These are phyloP conservation scores for Hoplodrina blanda DNA, from an alignment of 2,888 invertebrate species.

Conservation along the genomic window DNA sequence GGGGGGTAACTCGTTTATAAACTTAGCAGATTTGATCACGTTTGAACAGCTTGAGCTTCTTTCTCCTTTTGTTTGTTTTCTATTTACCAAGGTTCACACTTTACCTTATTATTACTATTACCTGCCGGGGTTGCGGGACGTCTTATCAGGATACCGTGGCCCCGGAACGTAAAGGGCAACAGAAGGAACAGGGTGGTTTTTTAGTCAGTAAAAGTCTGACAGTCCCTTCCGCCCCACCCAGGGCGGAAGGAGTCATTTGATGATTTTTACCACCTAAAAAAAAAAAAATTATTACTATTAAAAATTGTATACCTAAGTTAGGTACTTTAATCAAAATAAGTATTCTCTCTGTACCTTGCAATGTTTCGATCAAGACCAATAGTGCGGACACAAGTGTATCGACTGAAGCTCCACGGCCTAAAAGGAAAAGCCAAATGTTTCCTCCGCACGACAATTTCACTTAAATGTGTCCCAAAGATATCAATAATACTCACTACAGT, in stretches of 20 bases:
- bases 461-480: slow-evolving; percentile 47
- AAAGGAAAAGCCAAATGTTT: slow-evolving; percentile 6
- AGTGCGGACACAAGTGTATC: not conserved
- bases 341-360: not conserved
- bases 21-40: slow-evolving; percentile 16
- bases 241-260: too few relatives aligned
- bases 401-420: not conserved
- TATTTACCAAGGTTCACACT: not conserved
- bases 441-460: slow-evolving; percentile 16
- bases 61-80: slow-evolving; percentile 1
- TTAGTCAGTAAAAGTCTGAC: too few relatives aligned
- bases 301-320: not conserved
- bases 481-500: slow-evolving; percentile 46
- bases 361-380: not conserved
- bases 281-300: too few relatives aligned
- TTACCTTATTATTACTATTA: too few relatives aligned
- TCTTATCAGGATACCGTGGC: too few relatives aligned
- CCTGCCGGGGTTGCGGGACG: too few relatives aligned
- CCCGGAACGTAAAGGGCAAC: too few relatives aligned
- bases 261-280: too few relatives aligned
- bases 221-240: too few relatives aligned
- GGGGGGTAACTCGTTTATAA: slow-evolving; percentile 12
- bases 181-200: too few relatives aligned
- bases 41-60: not conserved
- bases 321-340: not conserved